Evolutionary conservation across 1,140 invertebrate genomes (phyloP).

Genomic region (Brachionus rotundiformis): DNA sequence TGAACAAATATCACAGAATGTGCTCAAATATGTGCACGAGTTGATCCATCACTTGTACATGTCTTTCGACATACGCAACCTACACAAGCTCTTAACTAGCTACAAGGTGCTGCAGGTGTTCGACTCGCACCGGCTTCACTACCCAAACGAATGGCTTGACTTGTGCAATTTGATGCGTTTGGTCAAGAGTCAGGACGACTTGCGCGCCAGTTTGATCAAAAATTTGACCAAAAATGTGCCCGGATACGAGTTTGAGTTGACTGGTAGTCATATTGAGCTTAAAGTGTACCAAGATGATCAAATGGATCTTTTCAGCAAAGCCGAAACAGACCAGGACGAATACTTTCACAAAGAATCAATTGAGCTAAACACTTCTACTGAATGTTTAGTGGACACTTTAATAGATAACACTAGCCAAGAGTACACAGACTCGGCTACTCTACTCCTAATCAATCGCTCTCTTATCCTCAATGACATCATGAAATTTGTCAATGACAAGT

Average conservation of each 20-base stretch:
- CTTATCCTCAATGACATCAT: conserved; percentile 33
- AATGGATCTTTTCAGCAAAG: not conserved
- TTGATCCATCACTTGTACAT: conserved; percentile 35
- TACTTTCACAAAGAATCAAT: not conserved
- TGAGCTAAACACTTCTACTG: not conserved
- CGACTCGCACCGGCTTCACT: not conserved
- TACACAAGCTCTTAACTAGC: conserved; percentile 14
- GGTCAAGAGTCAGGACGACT: not conserved
- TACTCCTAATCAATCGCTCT: conserved; percentile 9
- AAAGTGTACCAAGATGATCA: not conserved
- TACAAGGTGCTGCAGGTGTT: conserved; percentile 22
- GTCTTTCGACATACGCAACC: not conserved
- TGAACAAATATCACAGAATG: not conserved
- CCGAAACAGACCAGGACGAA: conserved; percentile 19
- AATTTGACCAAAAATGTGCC: not conserved
- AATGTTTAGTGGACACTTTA: not conserved
- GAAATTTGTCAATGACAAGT: not conserved
- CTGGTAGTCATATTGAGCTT: not conserved
- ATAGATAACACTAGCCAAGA: not conserved
- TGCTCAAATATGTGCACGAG: not conserved
- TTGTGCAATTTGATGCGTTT: not conserved
- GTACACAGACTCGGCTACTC: not conserved
- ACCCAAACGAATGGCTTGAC: conserved; percentile 33
- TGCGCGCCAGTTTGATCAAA: not conserved
- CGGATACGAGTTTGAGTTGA: conserved; percentile 21